A percentile compares a stretch with the other conserved stretches of the same genome.
Evolutionary conservation across 1,140 invertebrate species (phyloP).

Genomic region (Apolygus lucorum): DNA sequence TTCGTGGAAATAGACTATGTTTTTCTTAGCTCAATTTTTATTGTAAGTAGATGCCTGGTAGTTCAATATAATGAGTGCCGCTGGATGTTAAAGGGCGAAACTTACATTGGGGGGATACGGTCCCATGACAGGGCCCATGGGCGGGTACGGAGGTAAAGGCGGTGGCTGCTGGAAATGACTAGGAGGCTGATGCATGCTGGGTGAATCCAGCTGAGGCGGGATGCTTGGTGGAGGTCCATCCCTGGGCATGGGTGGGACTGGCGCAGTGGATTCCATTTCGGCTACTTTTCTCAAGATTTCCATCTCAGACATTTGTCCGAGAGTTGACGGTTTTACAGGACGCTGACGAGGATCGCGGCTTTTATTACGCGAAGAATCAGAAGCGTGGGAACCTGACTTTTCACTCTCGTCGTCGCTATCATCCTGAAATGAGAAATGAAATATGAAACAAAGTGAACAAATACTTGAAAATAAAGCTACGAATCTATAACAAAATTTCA

Average conservation of each 20-base stretch:
- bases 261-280: slow-evolving; percentile 26
- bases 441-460: too few relatives aligned
- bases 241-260: not conserved
- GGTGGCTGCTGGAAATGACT: slow-evolving; percentile 20
- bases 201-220: slow-evolving; percentile 15
- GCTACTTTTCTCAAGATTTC: slow-evolving; percentile 32
- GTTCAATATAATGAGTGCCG: too few relatives aligned
- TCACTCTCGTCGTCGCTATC: slow-evolving; percentile 5
- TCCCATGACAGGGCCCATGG: too few relatives aligned
- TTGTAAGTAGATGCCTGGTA: too few relatives aligned
- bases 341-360: slow-evolving; percentile 33
- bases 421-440: not conserved
- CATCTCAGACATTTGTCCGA: slow-evolving; percentile 28
- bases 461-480: too few relatives aligned
- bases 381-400: slow-evolving; percentile 7
- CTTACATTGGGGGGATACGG: too few relatives aligned
- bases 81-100: too few relatives aligned
- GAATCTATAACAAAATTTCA: too few relatives aligned
- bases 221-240: slow-evolving; percentile 17
- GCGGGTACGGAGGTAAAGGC: slow-evolving; percentile 14
- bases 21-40: too few relatives aligned
- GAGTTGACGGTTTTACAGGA: slow-evolving; percentile 16
- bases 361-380: slow-evolving; percentile 20
- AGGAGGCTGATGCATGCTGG: slow-evolving; percentile 1
- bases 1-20: too few relatives aligned